Conservation (phyloP, 2,888 invertebrate genomes). For the Mellilla xanthometata region DNA sequence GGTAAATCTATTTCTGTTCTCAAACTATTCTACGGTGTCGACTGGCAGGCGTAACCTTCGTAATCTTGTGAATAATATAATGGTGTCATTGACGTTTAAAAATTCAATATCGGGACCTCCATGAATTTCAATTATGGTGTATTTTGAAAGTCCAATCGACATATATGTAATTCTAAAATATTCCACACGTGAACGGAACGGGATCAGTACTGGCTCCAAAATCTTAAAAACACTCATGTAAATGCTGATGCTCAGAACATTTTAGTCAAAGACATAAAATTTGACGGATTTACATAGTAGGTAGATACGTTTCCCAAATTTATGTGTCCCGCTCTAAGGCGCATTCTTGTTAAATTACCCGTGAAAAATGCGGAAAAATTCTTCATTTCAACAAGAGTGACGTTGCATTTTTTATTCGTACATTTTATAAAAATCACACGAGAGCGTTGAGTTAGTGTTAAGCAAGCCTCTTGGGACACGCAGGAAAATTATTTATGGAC, state of each 20-base stretch:
- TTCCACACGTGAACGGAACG: constrained; percentile 43
- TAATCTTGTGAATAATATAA: constrained; percentile 21
- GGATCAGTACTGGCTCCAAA: constrained; percentile 34
- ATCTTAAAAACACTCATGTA: constrained; percentile 24
- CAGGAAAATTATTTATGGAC: constrained; percentile 77
- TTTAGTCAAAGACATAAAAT: constrained; percentile 44
- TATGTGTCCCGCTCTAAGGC: constrained; percentile 47
- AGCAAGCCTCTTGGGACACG: constrained; percentile 54
- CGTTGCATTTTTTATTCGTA: constrained; percentile 24
- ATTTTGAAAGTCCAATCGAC: constrained; percentile 52
- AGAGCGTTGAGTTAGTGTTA: constrained; percentile 14
- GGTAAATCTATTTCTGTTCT: constrained; percentile 11
- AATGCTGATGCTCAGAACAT: constrained; percentile 37
- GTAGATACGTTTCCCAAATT: constrained; percentile 43
- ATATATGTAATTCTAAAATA: constrained; percentile 39
- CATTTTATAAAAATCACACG: constrained; percentile 8
- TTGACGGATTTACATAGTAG: constrained; percentile 53
- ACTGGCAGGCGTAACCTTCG: constrained; percentile 17
- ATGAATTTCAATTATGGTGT: constrained; percentile 48
- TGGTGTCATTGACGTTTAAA: constrained; percentile 34
- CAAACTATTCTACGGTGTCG: constrained; percentile 7
- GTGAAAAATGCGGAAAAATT: constrained; percentile 46
- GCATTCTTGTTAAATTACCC: constrained; percentile 57
- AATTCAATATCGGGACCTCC: constrained; percentile 32
- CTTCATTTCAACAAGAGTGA: constrained; percentile 28